phyloP scores from a whole-genome alignment of 2,888 invertebrate genomes.

The Thysanoteuthis rhombus region DNA sequence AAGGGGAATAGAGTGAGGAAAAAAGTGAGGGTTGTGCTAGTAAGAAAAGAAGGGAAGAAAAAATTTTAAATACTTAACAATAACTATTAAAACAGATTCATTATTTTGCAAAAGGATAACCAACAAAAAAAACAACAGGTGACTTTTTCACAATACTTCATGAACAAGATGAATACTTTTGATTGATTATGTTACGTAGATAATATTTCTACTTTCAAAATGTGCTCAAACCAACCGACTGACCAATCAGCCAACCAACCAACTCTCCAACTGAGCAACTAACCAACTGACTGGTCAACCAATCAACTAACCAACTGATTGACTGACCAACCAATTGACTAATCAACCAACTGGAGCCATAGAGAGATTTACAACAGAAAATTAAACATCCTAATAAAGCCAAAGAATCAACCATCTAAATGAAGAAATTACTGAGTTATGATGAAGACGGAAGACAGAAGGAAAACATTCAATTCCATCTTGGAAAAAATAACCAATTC shows the following conservation, averaged over 20 bases:
- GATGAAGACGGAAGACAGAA: no score
- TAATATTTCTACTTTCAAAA: background rate
- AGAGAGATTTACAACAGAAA: no score
- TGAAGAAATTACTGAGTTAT: no score
- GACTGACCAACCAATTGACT: background rate
- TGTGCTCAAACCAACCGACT: background rate
- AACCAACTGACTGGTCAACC: no score
- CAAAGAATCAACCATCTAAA: no score
- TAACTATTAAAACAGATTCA: background rate
- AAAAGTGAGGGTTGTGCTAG: background rate
- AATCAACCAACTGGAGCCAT: no score
- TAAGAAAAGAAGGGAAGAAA: background rate
- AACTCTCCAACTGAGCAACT: background rate
- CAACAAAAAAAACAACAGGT: conserved; percentile 12
- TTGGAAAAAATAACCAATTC: no score
- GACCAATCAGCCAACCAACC: background rate
- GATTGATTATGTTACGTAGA: background rate
- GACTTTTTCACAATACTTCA: background rate
- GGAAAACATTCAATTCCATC: no score
- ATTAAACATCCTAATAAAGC: no score
- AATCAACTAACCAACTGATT: no score
- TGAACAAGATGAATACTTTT: background rate
- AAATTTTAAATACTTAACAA: background rate
- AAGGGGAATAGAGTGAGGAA: background rate
- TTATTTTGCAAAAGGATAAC: background rate